Base-by-base conservation (phyloP, 2,113 vertebrate species). In the Thomomys bottae region DNA sequence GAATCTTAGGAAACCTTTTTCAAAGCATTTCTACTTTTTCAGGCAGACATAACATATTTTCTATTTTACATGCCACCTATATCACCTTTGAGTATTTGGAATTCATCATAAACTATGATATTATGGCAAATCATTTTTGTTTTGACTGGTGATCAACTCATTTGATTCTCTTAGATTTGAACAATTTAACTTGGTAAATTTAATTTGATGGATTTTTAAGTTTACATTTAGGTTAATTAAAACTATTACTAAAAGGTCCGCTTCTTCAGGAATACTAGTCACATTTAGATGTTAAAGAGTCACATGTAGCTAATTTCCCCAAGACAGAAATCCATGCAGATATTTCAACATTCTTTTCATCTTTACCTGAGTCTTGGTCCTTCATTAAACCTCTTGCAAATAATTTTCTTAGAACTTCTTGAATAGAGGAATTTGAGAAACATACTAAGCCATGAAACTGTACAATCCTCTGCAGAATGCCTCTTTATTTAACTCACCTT, bases 141-240 rank as follows among this genome's bases (percentile, higher is more conserved):
- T 75, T 92, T 71, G 71, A 45, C 64, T 95, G 20, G 28, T 80
- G 76, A 45, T 79, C 32, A 84, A 61, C 15, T 63, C 24, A 17
- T 64, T 94, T 54, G 0, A 72, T 83, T 8, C 2, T 49, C 8
- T 54, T 81, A n/a, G 20, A 49, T 88, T 23, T 70, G 6, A 20
- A n/a, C 0, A 81, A 15, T 68, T 34, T 3, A 61, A 1, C 9
- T 6, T 32, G 1, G 6, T 76, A 63, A 4, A 38, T 9, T 17
- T 67, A 1, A 72, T 8, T n/a, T n/a, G n/a, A 12, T 83, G 32
- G 23, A 2, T 28, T 45, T 84, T 61, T 64, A 45, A 36, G 2
- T 61, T 79, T 84, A 75, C 63, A 64, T 76, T 93, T 40, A 26
- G 40, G 20, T 70, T 34, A 84, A 24, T 93, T 42, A 49, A 92